Base-by-base conservation (phyloP, 2,888 invertebrate species). In the Augiades crinisus region DNA sequence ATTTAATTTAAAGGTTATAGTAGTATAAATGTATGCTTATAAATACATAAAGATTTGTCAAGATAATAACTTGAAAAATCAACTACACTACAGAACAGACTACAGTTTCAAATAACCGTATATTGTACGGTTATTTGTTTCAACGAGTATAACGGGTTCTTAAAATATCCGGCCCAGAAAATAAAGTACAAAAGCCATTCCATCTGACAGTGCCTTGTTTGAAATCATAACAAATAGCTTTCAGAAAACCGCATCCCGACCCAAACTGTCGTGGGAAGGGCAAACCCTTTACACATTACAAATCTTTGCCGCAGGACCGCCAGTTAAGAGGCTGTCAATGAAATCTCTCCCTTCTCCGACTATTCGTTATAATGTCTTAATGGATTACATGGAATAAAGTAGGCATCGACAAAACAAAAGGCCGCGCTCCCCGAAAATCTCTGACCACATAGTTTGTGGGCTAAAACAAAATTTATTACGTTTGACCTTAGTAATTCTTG, bases 401-500 rank as follows among this genome's bases (percentile, higher is more conserved):
- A 82, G 77, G 78, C 81, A 85, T 84, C 79, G 81, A 76, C 83
- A 75, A 85, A 85, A 87, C 87, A 87, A 87, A 84, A 81, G 82
- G 81, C 75, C 72, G 65, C 65, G 70, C 71, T 73, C 70, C 72
- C 71, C 69, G 77, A 82, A 81, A 84, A 85, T 82, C 84, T 81
- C 81, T 75, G 74, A 86, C 85, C 85, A 72, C 85, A 82, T 81
- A 84, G 81, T 85, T 86, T 78, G 78, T 71, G 72, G 79, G 72
- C 83, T 82, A 80, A 86, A 88, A 86, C 82, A 82, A 87, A 87
- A 87, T 88, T 87, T 87, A 87, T 88, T 87, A 84, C 86, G 66
- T 86, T 83, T 85, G 84, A 84, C 86, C 87, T 87, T 82, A 82
- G 85, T 84, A 82, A 84, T 83, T 84, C 86, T 83, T 81, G 77